phyloP scores from a whole-genome alignment of 2,888 invertebrate genomes.

The Lissonota sp. region DNA sequence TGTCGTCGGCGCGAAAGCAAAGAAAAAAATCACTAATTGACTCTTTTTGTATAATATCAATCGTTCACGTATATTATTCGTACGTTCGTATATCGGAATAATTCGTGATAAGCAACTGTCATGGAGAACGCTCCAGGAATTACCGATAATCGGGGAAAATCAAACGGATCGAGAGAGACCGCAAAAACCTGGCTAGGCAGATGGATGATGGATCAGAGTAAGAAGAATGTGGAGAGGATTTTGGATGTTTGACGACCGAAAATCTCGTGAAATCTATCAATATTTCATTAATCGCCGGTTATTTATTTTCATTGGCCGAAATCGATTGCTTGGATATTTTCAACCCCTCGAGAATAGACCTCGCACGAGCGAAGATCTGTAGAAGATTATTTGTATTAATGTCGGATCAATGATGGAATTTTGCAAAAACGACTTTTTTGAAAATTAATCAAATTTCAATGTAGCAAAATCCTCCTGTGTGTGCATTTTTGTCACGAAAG shows the following conservation, averaged over 20 bases:
- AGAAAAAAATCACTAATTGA: constrained; percentile 3
- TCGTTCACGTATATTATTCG: background rate
- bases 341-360: too few relatives aligned
- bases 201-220: constrained; percentile 62
- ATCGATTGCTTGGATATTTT: too few relatives aligned
- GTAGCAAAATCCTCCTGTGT: too few relatives aligned
- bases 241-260: background rate
- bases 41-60: background rate
- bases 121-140: constrained; percentile 41
- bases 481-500: too few relatives aligned
- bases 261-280: background rate
- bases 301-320: too few relatives aligned
- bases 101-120: constrained; percentile 11
- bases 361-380: too few relatives aligned
- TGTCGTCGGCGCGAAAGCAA: background rate
- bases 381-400: too few relatives aligned
- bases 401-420: too few relatives aligned
- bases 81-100: constrained; percentile 42
- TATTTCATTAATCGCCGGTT: background rate
- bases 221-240: constrained; percentile 1
- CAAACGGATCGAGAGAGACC: constrained; percentile 22
- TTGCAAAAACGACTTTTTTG: too few relatives aligned
- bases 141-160: constrained; percentile 27
- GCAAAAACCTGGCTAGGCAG: constrained; percentile 56
- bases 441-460: too few relatives aligned